Conservation (phyloP, 2,888 invertebrate species). For the Parasteatoda lunata region DNA sequence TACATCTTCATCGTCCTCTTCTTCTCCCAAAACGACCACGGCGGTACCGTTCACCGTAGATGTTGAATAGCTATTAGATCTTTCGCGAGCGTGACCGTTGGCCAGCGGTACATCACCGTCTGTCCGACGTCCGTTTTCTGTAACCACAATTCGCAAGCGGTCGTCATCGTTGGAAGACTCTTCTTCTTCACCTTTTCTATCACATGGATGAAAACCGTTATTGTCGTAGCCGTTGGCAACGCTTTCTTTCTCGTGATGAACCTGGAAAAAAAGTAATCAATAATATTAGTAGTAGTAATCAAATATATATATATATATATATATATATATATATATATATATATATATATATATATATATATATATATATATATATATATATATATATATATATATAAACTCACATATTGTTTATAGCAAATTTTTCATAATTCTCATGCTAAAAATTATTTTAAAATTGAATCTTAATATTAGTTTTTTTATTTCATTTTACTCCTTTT, state of each 20-base stretch:
- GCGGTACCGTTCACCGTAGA: conserved; percentile 34
- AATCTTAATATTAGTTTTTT: no score
- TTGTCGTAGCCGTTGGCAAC: conserved; percentile 58
- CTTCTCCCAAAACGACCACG: conserved; percentile 25
- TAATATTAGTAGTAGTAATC: neutral
- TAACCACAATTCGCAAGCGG: conserved; percentile 47
- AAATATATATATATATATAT: no score
- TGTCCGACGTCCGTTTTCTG: conserved; percentile 44
- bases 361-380: no score
- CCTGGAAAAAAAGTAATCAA: conserved; percentile 20
- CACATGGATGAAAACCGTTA: conserved; percentile 43
- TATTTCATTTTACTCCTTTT: no score
- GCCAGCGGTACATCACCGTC: conserved; percentile 7
- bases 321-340: neutral
- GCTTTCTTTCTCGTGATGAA: conserved; percentile 58
- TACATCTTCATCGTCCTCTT: conserved; percentile 9
- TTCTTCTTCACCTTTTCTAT: conserved; percentile 38
- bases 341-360: neutral
- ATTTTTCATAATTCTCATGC: no score
- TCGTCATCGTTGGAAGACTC: conserved; percentile 42
- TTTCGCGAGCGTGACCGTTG: conserved; percentile 39
- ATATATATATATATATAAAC: neutral
- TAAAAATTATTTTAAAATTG: no score
- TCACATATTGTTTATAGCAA: no score
- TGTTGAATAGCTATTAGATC: conserved; percentile 7